Evolutionary conservation across 2,797 vertebrate genomes (phyloP).

Genomic region (Muraenolepis orangiensis): DNA sequence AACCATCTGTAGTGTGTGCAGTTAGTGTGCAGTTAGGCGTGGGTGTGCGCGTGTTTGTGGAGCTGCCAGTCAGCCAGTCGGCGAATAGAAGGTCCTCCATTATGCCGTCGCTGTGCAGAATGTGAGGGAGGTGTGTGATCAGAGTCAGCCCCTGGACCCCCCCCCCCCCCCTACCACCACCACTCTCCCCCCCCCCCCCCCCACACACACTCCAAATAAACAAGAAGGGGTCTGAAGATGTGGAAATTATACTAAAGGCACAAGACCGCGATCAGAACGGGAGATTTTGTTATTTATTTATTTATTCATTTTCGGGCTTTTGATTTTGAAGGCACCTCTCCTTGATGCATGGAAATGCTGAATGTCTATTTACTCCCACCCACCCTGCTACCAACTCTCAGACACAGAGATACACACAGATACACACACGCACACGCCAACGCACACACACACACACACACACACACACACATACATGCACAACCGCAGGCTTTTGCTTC

Average conservation of each 20-base stretch:
- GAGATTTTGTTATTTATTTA: too few relatives aligned
- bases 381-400: too few relatives aligned
- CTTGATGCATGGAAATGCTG: too few relatives aligned
- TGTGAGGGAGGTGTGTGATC: constrained; percentile 48
- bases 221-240: not conserved
- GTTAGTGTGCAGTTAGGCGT: not conserved
- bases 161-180: constrained; percentile 16
- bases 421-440: too few relatives aligned
- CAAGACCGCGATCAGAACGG: not conserved
- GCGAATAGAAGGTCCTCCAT: constrained; percentile 8
- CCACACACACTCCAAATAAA: not conserved
- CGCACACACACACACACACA: too few relatives aligned
- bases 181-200: too few relatives aligned
- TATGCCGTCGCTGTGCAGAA: constrained; percentile 47
- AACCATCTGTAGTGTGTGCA: not conserved
- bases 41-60: constrained; percentile 30
- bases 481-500: too few relatives aligned
- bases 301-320: too few relatives aligned
- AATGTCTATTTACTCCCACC: too few relatives aligned
- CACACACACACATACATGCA: too few relatives aligned
- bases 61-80: constrained; percentile 32
- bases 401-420: not conserved
- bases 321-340: too few relatives aligned
- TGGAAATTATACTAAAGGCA: not conserved
- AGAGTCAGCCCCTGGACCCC: constrained; percentile 10